Evolutionary conservation across 2,797 vertebrate species (phyloP).

Genomic region (Kryptolebias ocellatus): DNA sequence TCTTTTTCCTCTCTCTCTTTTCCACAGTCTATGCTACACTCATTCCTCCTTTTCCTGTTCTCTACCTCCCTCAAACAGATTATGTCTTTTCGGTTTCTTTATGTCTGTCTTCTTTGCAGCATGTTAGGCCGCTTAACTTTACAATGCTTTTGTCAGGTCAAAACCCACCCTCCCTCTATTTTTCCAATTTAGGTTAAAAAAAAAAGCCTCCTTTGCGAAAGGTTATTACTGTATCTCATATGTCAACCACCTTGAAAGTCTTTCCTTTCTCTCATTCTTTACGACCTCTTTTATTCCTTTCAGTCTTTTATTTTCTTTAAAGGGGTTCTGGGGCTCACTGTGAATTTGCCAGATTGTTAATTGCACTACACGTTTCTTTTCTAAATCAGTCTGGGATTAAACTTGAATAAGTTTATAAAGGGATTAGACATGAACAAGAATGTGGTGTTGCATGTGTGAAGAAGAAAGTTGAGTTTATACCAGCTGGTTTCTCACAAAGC

Average conservation of each 20-base stretch:
- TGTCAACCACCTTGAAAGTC: slow-evolving; percentile 51
- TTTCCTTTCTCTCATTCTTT: slow-evolving; percentile 37
- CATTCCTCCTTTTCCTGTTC: slow-evolving; percentile 40
- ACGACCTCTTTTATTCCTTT: slow-evolving; percentile 46
- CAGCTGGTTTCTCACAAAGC: neutral
- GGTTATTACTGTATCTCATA: slow-evolving; percentile 65
- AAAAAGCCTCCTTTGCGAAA: slow-evolving; percentile 55
- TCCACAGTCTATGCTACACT: slow-evolving; percentile 31
- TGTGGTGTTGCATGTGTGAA: slow-evolving; percentile 8
- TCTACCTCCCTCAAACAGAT: slow-evolving; percentile 64
- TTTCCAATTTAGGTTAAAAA: slow-evolving; percentile 43
- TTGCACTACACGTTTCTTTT: slow-evolving; percentile 71
- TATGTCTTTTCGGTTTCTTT: slow-evolving; percentile 68
- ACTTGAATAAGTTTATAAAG: slow-evolving; percentile 49
- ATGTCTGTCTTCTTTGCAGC: slow-evolving; percentile 60
- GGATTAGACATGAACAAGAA: slow-evolving; percentile 53
- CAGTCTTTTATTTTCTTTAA: slow-evolving; percentile 33
- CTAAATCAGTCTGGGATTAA: slow-evolving; percentile 64
- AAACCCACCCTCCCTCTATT: slow-evolving; percentile 32
- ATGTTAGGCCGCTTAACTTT: slow-evolving; percentile 79
- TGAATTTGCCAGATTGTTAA: slow-evolving; percentile 70
- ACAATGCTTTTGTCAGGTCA: slow-evolving; percentile 72
- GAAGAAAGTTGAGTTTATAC: slow-evolving; percentile 35
- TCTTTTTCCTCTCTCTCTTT: slow-evolving; percentile 52
- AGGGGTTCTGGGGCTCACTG: slow-evolving; percentile 37